Percentiles rank a stretch among this genome's conserved stretches.
These are phyloP conservation scores for Tricholauxania praeusta DNA, from an alignment of 2,888 invertebrate species.

Conservation along the genomic window DNA sequence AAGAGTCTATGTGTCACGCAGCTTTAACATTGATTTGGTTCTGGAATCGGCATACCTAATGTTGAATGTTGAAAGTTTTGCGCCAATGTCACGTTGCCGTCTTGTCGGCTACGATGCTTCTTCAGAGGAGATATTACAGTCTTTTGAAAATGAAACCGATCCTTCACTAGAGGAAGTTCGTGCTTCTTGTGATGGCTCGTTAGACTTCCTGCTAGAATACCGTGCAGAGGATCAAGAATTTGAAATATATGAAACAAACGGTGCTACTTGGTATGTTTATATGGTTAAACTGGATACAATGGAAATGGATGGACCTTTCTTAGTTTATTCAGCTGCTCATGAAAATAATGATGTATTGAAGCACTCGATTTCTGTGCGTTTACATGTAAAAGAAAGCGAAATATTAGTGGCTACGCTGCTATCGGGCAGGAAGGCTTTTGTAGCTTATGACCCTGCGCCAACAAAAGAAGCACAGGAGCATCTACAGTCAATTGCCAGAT, in stretches of 20 bases:
- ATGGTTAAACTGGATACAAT: conserved; percentile 73
- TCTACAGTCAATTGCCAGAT: conserved; percentile 56
- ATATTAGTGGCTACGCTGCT: conserved; percentile 58
- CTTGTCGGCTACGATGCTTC: conserved; percentile 77
- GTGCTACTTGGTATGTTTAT: conserved; percentile 73
- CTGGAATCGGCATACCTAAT: conserved; percentile 73
- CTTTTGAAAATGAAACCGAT: conserved; percentile 72
- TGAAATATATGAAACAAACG: conserved; percentile 74
- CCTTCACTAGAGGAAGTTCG: conserved; percentile 59
- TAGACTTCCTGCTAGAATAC: conserved; percentile 78
- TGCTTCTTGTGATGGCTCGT: conserved; percentile 55
- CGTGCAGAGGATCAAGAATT: conserved; percentile 73
- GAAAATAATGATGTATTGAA: conserved; percentile 73
- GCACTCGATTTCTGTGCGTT: conserved; percentile 69
- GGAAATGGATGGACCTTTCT: conserved; percentile 74
- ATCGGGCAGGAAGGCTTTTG: conserved; percentile 68
- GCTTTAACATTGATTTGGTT: conserved; percentile 73
- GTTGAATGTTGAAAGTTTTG: conserved; percentile 72
- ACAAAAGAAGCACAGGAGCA: conserved; percentile 68
- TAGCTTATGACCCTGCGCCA: conserved; percentile 65
- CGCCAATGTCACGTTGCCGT: conserved; percentile 76
- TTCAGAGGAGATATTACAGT: conserved; percentile 74
- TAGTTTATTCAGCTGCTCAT: conserved; percentile 72
- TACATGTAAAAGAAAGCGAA: conserved; percentile 63
- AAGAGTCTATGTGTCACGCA: conserved; percentile 73